A percentile compares a stretch with the other conserved stretches of the same genome.
Evolutionary conservation across 1,140 invertebrate genomes (phyloP).

Genomic region (Nixonia krombeini): DNA sequence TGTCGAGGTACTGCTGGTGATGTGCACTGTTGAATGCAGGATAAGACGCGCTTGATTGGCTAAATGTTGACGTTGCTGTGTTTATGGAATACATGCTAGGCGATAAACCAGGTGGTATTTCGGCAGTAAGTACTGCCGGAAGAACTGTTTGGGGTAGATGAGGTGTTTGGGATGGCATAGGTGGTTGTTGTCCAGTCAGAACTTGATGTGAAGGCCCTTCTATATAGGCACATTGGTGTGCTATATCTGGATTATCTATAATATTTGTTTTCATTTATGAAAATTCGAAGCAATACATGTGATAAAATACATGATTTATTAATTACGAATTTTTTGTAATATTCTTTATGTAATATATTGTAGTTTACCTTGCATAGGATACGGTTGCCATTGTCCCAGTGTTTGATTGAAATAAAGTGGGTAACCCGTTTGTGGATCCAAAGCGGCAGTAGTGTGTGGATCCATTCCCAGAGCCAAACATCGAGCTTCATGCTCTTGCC

Average conservation of each 20-base stretch:
- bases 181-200: slow-evolving; percentile 19
- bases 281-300: too few relatives aligned
- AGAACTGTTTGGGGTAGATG: slow-evolving; percentile 30
- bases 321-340: too few relatives aligned
- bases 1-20: slow-evolving; percentile 40
- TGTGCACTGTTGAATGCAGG: slow-evolving; percentile 34
- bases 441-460: slow-evolving; percentile 72
- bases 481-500: slow-evolving; percentile 76
- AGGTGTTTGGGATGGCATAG: not conserved
- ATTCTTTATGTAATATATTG: too few relatives aligned
- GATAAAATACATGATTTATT: too few relatives aligned
- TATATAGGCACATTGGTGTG: slow-evolving; percentile 36
- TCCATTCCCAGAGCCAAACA: slow-evolving; percentile 76
- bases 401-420: slow-evolving; percentile 75
- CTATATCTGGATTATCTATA: slow-evolving; percentile 49
- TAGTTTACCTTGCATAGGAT: slow-evolving; percentile 64
- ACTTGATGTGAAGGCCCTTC: slow-evolving; percentile 2
- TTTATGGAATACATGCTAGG: slow-evolving; percentile 48
- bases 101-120: slow-evolving; percentile 51
- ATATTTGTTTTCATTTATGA: slow-evolving; percentile 1
- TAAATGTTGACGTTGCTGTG: slow-evolving; percentile 44
- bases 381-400: slow-evolving; percentile 76
- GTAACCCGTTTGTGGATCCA: slow-evolving; percentile 74
- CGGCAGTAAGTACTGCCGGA: slow-evolving; percentile 38
- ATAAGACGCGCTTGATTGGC: slow-evolving; percentile 40